Conservation (phyloP, 1,140 invertebrate genomes). For the Aethina tumida region DNA sequence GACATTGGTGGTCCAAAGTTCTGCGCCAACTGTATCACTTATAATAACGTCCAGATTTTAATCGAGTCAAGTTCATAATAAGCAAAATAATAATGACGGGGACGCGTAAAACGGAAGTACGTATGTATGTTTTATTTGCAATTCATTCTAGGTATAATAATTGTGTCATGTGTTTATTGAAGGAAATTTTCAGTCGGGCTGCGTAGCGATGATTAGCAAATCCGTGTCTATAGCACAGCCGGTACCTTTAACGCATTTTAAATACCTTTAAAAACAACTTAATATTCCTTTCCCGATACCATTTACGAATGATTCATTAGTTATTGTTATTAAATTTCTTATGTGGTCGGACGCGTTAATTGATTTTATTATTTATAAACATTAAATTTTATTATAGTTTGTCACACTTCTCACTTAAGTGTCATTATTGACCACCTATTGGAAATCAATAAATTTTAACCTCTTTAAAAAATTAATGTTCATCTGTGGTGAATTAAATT, state of each 20-base stretch:
- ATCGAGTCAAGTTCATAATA: conserved; percentile 1
- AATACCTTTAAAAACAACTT: conserved; percentile 4
- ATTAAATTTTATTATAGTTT: too few relatives aligned
- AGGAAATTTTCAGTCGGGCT: conserved; percentile 6
- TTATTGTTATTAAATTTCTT: too few relatives aligned
- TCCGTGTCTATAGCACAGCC: too few relatives aligned
- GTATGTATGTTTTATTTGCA: conserved; percentile 1
- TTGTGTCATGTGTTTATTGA: conserved; percentile 1
- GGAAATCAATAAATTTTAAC: too few relatives aligned
- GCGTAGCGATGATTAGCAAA: conserved; percentile 7
- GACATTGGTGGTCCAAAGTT: neutral
- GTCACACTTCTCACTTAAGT: too few relatives aligned
- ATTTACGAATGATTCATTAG: conserved; percentile 8
- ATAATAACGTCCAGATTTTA: conserved; percentile 3
- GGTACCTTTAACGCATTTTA: conserved; percentile 1
- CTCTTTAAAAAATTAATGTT: too few relatives aligned
- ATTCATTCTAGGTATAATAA: conserved; percentile 6
- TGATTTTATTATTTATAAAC: too few relatives aligned
- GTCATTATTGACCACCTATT: too few relatives aligned
- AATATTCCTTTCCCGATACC: conserved; percentile 4
- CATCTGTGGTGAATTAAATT: too few relatives aligned
- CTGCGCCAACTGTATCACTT: neutral
- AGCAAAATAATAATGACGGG: conserved; percentile 3
- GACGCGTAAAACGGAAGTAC: conserved; percentile 6
- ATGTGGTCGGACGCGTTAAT: too few relatives aligned